Evolutionary conservation across 92 coral and sea anemone species (phyloP), one percentile per base, ranked within the genome.

Genomic region (Phenganax stokvisi): DNA sequence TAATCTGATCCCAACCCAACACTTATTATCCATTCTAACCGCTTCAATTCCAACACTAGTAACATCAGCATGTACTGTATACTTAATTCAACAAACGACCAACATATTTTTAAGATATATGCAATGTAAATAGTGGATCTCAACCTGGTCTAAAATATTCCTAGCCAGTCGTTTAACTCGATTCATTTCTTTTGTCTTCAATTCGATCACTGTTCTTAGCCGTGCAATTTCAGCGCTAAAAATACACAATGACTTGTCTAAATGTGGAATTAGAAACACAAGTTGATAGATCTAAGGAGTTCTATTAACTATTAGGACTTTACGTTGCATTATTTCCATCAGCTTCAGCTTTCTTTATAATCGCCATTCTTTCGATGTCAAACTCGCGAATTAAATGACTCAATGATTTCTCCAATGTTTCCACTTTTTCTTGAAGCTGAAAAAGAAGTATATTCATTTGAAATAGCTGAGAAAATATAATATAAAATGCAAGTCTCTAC

Each of bases 351-450:
- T 84, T 89, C 62, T 86, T 89, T 3, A 89, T 79, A 57, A 96
- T 44, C 25, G 86, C 82, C 71, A 85, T 79, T 54, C 99, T 85
- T 87, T 96, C 99, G 9, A 78, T 87, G 77, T 96, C 99, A 80
- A 96, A 96, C 83, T 96, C 99, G 54, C 99, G 89, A 47, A 96
- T 97, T 62, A 96, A 89, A 74, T 96, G 99, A 70, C 91, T 90
- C 55, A 96, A 83, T 28, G 99, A 92, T 72, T 92, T 90, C 74
- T 96, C 99, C 75, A 96, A 85, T 10, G 97, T 96, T 70, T 92
- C 89, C 17, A 96, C 97, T 67, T 96, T 96, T 47, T 96, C 99
- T 84, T 89, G 86, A 13, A 96, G 87, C 99, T 96, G 61, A 3
- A 53, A 17, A 27, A 62, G 53, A 17, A 37, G 28, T 6, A 62